Base-by-base conservation (phyloP, 2,797 vertebrate genomes). In the Alca torda region DNA sequence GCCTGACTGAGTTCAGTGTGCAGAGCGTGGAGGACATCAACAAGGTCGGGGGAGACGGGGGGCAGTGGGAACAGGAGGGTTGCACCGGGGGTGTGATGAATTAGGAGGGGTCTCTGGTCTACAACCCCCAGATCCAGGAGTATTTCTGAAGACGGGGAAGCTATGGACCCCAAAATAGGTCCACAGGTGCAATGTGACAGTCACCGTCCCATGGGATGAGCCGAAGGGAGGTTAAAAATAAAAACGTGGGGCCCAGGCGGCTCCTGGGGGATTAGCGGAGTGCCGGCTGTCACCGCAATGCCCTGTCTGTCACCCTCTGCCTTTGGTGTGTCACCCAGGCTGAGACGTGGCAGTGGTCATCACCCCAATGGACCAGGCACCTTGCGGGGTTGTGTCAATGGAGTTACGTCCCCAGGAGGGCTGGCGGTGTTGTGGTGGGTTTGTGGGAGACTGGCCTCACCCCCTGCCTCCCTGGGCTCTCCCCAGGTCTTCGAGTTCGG, bases 11-110 rank as follows among this genome's bases (percentile, higher is more conserved):
- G 97, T 97, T 99, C 96, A 96, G 80, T 2, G 99, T 99, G 67
- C 98, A 99, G 95, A 99, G 98, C 0, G 98, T 99, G 24, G 99
- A 99, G 50, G 99, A 99, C 97, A 99, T 99, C 97, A 99, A 99
- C 96, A 98, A 98, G 99, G 99, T 99, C 57, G 5, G 35, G 41
- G 43, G 31, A 77, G 5, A 65, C 11, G 31, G 60, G 28, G 51
- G 37, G 7, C 0, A 0, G 21, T 0, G 1, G 75, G 56, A 50
- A 72, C 11, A 21, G 35, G 67, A 57, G 80, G 37, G 48, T 45
- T 51, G 46, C 33, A 51, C 17, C 1, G 11, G 25, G 63, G 9
- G 2, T 8, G 10, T 0, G 7, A 25, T 84, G 54, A 31, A 25
- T 1, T 41, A 28, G 4, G 19, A 14, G 35, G 43, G 23, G 6